These are phyloP conservation scores for Drosophila lowei DNA, from an alignment of 1,140 invertebrate genomes.

Conservation along the genomic window DNA sequence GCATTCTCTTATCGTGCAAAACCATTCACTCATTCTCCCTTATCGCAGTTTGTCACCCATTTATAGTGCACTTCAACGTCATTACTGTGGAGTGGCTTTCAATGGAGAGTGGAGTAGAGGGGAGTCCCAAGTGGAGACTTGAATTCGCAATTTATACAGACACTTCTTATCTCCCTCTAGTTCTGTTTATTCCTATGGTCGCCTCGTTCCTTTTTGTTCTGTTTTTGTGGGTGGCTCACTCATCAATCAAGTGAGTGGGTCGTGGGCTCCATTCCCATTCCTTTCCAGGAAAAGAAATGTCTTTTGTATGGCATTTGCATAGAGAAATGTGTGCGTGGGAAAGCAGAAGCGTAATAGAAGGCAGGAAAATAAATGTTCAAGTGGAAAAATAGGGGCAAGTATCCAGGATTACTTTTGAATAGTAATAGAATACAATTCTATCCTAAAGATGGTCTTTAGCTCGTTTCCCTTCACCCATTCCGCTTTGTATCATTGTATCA, in stretches of 20 bases:
- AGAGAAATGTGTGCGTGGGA: no score
- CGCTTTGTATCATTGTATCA: neutral
- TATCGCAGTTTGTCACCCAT: constrained; percentile 54
- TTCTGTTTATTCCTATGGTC: constrained; percentile 36
- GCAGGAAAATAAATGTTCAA: no score
- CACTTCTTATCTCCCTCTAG: constrained; percentile 26
- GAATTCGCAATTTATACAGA: constrained; percentile 16
- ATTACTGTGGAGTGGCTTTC: constrained; percentile 40
- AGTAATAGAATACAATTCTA: no score
- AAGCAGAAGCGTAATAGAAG: no score
- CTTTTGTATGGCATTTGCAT: no score
- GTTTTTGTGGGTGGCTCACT: constrained; percentile 7
- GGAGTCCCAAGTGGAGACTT: constrained; percentile 17
- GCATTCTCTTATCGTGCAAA: constrained; percentile 21
- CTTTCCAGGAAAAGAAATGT: no score
- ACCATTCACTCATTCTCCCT: constrained; percentile 13
- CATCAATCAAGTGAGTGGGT: constrained; percentile 43
- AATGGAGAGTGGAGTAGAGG: constrained; percentile 13
- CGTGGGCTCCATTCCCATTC: neutral
- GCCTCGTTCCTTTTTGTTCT: constrained; percentile 1
- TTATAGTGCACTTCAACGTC: constrained; percentile 49
- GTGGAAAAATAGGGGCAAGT: no score
- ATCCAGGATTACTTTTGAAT: no score
- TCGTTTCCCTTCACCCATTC: no score
- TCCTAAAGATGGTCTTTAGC: no score